Conservation (phyloP, 2,113 vertebrate genomes). For the Archocentrus centrarchus region DNA sequence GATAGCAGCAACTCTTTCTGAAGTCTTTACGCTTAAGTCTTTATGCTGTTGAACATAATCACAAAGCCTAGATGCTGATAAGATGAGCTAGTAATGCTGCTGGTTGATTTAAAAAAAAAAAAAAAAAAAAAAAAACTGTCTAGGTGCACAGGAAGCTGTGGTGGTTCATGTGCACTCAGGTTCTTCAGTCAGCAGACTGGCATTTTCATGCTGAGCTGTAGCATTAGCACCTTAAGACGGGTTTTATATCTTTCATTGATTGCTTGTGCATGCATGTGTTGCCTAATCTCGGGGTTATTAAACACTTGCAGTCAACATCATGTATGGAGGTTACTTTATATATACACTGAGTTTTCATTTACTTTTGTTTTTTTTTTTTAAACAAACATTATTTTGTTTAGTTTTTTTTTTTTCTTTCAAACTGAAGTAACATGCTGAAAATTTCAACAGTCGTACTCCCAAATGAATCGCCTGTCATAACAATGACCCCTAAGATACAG, state of each 20-base stretch:
- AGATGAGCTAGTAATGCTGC: conserved; percentile 51
- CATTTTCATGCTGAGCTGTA: conserved; percentile 47
- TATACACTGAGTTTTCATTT: not conserved
- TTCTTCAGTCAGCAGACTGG: conserved; percentile 37
- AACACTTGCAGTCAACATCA: not conserved
- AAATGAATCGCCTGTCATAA: not conserved
- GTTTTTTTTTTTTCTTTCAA: not conserved
- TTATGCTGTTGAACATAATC: conserved; percentile 13
- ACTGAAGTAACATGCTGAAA: no score
- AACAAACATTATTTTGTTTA: no score
- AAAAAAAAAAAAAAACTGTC: conserved; percentile 39
- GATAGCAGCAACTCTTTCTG: conserved; percentile 10
- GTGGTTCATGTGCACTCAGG: conserved; percentile 50
- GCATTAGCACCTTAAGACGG: conserved; percentile 36
- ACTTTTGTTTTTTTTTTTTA: no score
- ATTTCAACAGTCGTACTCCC: no score
- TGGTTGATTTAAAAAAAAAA: conserved; percentile 28
- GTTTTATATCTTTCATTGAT: conserved; percentile 52
- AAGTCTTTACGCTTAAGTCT: conserved; percentile 17
- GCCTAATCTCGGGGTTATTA: not conserved
- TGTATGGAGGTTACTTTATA: not conserved
- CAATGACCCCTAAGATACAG: not conserved
- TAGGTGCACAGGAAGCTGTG: conserved; percentile 35
- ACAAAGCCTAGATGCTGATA: conserved; percentile 24
- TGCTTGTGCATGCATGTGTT: conserved; percentile 8